Evolutionary conservation across 2,888 invertebrate species (phyloP), one percentile per base, ranked within the genome.

Genomic region (Drosophila anceps): DNA sequence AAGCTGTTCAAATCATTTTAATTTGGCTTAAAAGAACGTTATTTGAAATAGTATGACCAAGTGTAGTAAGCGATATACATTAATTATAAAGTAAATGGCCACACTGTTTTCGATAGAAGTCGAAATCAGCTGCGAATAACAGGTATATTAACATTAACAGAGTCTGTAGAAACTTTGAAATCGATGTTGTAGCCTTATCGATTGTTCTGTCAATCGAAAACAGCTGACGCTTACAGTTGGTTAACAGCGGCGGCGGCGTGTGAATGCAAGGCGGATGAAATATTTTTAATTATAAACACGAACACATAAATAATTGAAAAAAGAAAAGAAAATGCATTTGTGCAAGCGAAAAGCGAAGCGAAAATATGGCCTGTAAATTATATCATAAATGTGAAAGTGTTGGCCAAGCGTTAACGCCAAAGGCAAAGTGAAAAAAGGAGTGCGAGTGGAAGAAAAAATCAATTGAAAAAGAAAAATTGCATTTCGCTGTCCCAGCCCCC

Each of bases 401-500:
- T 69, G 53, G 59, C 58, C 67, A 66, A 73, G 81, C 73, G 64
- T 51, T 67, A 48, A 67, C 64, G 69, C 62, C 61, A 73, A 66
- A 76, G 57, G 70, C 74, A 60, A 65, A 66, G 73, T 69, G 63
- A 72, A 74, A 72, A 83, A 86, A 75, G 81, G 76, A 89, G 88
- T 89, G 76, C 72, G 59, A 77, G 78, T 76, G 71, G 78, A 62
- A 60, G 67, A 76, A 69, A 51, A 79, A 90, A 84, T 84, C 84
- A 88, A 87, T 88, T 67, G 76, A 74, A 72, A 79, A 78, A 78
- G 81, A 79, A 84, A 90, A 89, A 88, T 88, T 91, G 90, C 87
- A 91, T 83, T 82, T 77, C 70, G 77, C 67, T 83, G 75, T 59
- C 78, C 62, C 78, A 75, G 73, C 77, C 73, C 55, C 70, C 41